Evolutionary conservation across 2,797 vertebrate species (phyloP), one percentile per base, ranked within the genome.

Genomic region (Hyperoplus lanceolatus): DNA sequence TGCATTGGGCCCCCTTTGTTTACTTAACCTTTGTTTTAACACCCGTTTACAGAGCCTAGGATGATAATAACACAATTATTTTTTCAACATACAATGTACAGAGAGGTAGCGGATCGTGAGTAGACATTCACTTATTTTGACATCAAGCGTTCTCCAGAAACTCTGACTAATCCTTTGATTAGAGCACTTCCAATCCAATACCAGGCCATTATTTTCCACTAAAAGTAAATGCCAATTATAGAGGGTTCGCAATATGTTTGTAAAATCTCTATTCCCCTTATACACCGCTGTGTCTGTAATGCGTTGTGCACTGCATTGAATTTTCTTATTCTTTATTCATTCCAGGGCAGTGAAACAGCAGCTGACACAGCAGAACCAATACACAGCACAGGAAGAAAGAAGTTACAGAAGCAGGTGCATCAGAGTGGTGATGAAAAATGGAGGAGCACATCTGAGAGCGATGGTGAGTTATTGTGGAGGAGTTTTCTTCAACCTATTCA

Each of bases 401-500:
- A 92, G 80, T 72, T 96, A 16, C 95, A 96, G 87, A 96, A 95
- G 71, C 81, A 96, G 65, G 93, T 97, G 7, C 90, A 59, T 42
- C 63, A 87, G 16, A 93, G 85, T 1, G 90, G 73, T 69, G 56
- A 83, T 13, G 92, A 94, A 54, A 95, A 95, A 63, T 89, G 83
- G 21, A 95, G 73, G 49, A 83, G 58, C 21, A 10, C 42, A 11
- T 42, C 83, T 8, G 82, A 90, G 15, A 57, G 46, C 48, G 61
- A 45, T 0, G 82, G 93, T 94, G 67, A 87, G 90, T 77, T 51
- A 7, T 6, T 6, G 5, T 6, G 29, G 8, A 38, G 10, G 12
- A 4, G 21, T 36, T 8, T 0, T 63, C 15, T 21, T 50, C 54
- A 45, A 8, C 4, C 13, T 61, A 51, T 15, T 3, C 21, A 8